Conservation (phyloP, 1,140 invertebrate species). For the Caenorhabditis latens region DNA sequence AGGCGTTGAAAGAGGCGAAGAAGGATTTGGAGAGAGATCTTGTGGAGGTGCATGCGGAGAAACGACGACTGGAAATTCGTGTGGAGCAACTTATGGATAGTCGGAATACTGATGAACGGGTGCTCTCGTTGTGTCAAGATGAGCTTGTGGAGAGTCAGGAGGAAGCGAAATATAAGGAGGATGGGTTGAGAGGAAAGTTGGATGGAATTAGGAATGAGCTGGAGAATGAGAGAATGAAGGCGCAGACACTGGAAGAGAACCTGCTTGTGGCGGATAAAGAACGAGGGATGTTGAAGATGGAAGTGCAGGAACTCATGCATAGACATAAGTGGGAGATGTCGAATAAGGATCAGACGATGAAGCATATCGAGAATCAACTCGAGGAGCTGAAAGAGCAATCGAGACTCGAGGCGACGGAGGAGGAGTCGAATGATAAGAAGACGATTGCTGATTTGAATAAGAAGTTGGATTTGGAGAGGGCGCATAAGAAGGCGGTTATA, state of each 20-base stretch:
- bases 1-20: conserved; percentile 4
- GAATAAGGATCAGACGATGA: conserved; percentile 25
- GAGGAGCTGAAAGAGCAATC: conserved; percentile 34
- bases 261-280: conserved; percentile 49
- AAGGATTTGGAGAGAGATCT: conserved; percentile 36
- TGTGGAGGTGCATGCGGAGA: conserved; percentile 8
- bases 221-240: conserved; percentile 47
- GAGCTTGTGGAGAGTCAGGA: conserved; percentile 1
- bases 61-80: conserved; percentile 36
- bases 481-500: conserved; percentile 46
- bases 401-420: background rate
- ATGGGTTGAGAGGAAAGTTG: conserved; percentile 37
- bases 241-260: conserved; percentile 23
- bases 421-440: conserved; percentile 50
- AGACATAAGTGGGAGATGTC: conserved; percentile 44
- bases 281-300: conserved; percentile 38
- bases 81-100: conserved; percentile 43
- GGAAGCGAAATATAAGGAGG: conserved; percentile 34
- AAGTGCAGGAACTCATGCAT: conserved; percentile 38
- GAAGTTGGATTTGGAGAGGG: conserved; percentile 39
- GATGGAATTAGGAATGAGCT: background rate
- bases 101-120: conserved; percentile 42
- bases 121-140: background rate
- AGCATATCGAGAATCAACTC: conserved; percentile 1
- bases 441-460: conserved; percentile 31